Conservation (phyloP, 2,797 vertebrate species). For the Enteromius paludinosus region DNA sequence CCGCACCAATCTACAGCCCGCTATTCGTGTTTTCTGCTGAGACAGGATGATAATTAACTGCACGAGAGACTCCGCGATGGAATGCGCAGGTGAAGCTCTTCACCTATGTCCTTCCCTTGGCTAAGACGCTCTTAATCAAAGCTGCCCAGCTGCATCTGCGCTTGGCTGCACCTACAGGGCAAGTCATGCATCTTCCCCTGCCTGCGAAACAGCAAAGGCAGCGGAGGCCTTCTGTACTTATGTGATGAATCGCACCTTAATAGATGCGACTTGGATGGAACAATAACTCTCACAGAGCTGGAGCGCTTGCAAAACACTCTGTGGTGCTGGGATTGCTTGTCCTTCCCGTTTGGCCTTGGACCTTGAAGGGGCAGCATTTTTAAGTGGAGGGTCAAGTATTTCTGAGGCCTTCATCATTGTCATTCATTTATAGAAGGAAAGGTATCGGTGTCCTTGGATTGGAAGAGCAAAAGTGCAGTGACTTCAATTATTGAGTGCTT, state of each 20-base stretch:
- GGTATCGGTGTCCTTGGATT: slow-evolving; percentile 5
- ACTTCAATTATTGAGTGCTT: slow-evolving; percentile 6
- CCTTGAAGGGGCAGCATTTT: background rate
- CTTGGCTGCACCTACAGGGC: slow-evolving; percentile 68
- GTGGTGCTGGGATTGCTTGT: slow-evolving; percentile 10
- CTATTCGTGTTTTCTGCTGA: slow-evolving; percentile 65
- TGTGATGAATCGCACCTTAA: slow-evolving; percentile 43
- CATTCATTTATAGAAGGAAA: slow-evolving; percentile 16
- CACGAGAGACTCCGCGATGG: slow-evolving; percentile 61
- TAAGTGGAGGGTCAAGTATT: slow-evolving; percentile 16
- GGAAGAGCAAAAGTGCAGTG: background rate
- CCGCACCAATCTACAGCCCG: background rate
- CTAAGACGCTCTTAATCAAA: slow-evolving; percentile 76
- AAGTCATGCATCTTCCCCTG: slow-evolving; percentile 70
- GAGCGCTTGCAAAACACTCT: background rate
- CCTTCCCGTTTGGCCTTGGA: slow-evolving; percentile 1
- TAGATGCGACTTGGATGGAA: slow-evolving; percentile 25
- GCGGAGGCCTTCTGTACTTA: slow-evolving; percentile 39
- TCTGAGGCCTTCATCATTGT: slow-evolving; percentile 10
- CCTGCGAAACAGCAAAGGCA: slow-evolving; percentile 46
- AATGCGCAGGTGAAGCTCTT: slow-evolving; percentile 53
- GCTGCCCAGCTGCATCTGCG: slow-evolving; percentile 68
- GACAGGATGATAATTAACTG: slow-evolving; percentile 69
- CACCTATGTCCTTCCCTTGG: slow-evolving; percentile 66
- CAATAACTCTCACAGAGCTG: slow-evolving; percentile 26